Base-by-base conservation (phyloP, 1,140 invertebrate species). In the Oscheius sp. region DNA sequence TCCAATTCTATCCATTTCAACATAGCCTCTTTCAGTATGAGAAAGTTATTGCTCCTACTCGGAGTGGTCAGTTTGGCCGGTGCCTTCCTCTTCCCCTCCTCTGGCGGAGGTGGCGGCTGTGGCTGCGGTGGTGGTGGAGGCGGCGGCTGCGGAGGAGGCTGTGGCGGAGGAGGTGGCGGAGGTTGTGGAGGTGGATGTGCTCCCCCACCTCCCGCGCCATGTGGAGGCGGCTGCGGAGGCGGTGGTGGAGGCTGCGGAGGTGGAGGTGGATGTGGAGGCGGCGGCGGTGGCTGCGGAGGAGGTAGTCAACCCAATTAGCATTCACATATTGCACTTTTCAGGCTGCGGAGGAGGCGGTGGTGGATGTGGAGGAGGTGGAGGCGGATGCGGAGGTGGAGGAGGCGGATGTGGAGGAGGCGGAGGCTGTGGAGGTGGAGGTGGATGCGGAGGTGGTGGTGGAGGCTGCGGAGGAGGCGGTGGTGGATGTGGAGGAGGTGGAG, bases 351-450 rank as follows among this genome's bases (percentile, higher is more conserved):
- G 20, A 52, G 7, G 42, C 18, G 42, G 42, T 15, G 65, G 65
- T 0, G 59, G 59, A 1, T 3, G 59, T 32, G 59, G 15, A 62
- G 13, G 42, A 18, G 34, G 65, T 20, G 68, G 68, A 4, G 68
- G 68, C 52, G 68, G 68, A 45, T 62, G 68, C 18, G 35, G 32
- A 35, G 34, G 34, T 55, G 15, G 23, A 42, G 26, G 10, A 31
- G 4, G 18, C 3, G 18, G 2, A 70, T 31, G 45, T 38, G 36
- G 36, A 52, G 18, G n/a, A 20, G 34, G n/a, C n/a, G n/a, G n/a
- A n/a, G n/a, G n/a, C n/a, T 28, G 52, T 26, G 35, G 34, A 71
- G 68, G 68, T 28, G 68, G 68, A 59, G 31, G 64, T 66, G 63
- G 36, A 49, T 28, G 67, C 4, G 52, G 65, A n/a, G 49, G 67